Conservation (phyloP, 64 coral and sea anemone genomes). For the Actinia equina region DNA sequence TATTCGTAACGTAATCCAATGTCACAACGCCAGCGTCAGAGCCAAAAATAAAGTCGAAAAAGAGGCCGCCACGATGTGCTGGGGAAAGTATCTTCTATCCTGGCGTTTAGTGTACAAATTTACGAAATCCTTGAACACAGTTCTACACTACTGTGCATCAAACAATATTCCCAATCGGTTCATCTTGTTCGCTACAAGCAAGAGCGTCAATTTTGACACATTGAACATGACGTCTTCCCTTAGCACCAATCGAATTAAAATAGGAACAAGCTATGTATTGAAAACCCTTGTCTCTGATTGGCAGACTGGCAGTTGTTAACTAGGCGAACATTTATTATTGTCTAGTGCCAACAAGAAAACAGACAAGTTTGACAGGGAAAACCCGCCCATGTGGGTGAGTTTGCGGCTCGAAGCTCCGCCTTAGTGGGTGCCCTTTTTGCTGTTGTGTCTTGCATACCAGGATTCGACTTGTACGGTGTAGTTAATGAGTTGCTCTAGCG, state of each 20-base stretch:
- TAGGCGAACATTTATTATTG: conserved; percentile 99
- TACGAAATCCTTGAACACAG: conserved; percentile 28
- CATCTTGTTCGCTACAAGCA: conserved; percentile 95
- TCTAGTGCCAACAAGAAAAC: conserved; percentile 93
- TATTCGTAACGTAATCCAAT: conserved; percentile 34
- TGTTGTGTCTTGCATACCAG: conserved; percentile 89
- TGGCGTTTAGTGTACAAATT: conserved; percentile 19
- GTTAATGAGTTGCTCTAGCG: conserved; percentile 79
- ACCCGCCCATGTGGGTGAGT: conserved; percentile 97
- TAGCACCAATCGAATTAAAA: conserved; percentile 99
- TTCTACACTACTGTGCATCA: conserved; percentile 34
- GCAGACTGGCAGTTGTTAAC: conserved; percentile 97
- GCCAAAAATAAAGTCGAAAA: background rate
- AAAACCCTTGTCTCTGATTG: conserved; percentile 91
- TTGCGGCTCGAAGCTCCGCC: conserved; percentile 89
- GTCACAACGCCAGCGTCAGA: background rate
- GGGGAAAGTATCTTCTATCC: background rate
- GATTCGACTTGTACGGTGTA: conserved; percentile 62
- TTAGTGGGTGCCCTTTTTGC: conserved; percentile 69
- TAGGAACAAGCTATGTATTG: conserved; percentile 99
- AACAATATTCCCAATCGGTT: conserved; percentile 95
- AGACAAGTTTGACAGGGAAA: conserved; percentile 96
- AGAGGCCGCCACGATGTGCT: background rate
- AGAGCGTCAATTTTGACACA: conserved; percentile 96
- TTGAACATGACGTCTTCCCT: conserved; percentile 74